A percentile compares a stretch with the other conserved stretches of the same genome.
Conservation (phyloP, 2,113 vertebrate species). For the Rana temporaria region DNA sequence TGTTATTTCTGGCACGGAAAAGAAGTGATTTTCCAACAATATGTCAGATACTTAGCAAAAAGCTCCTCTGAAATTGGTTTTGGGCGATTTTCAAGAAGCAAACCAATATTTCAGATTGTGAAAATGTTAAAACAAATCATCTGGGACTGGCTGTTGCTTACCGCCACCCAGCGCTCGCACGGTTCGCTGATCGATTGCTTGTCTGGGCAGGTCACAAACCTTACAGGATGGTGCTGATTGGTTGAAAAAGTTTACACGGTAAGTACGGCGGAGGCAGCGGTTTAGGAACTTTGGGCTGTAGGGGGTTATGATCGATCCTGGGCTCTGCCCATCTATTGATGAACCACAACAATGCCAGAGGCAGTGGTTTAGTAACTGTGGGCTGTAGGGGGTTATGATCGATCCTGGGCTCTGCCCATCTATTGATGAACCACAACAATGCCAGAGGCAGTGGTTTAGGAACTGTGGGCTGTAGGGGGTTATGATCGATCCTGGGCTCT, state of each 20-base stretch:
- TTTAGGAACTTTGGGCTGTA: no score
- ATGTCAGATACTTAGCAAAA: conserved; percentile 52
- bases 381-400: no score
- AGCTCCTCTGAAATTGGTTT: conserved; percentile 32
- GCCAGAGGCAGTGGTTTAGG: no score
- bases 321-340: no score
- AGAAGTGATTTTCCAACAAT: conserved; percentile 59
- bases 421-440: no score
- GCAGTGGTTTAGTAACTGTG: no score
- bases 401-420: no score
- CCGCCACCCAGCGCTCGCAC: conserved; percentile 38
- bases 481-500: no score
- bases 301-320: no score
- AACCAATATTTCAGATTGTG: conserved; percentile 58
- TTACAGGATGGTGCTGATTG: background rate
- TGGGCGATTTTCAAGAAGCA: conserved; percentile 55
- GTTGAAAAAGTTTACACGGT: background rate
- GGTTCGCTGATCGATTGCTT: background rate
- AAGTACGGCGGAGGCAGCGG: background rate
- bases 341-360: no score
- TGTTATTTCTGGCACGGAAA: conserved; percentile 59
- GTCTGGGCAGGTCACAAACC: background rate
- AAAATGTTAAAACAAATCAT: conserved; percentile 49
- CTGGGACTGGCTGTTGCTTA: conserved; percentile 23
- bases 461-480: no score